phyloP scores from a whole-genome alignment of 2,888 invertebrate genomes.

The Dynastes tityus region DNA sequence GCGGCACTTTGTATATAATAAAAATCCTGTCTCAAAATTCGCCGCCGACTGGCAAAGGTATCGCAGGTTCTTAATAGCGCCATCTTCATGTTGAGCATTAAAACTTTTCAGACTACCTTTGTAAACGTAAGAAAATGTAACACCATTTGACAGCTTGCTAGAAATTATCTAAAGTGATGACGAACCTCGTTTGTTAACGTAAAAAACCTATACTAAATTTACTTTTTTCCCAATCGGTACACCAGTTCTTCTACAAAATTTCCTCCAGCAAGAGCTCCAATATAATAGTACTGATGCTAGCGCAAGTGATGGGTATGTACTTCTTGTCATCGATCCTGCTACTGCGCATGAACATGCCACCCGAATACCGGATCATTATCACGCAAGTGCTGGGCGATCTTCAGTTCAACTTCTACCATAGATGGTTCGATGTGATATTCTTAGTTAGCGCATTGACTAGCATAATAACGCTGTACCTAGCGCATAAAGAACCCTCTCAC shows the following conservation, averaged over 20 bases:
- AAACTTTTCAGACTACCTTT: too few species aligned
- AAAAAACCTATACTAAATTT: too few species aligned
- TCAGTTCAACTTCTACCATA: conserved; percentile 98
- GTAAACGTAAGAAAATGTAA: too few species aligned
- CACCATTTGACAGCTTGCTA: too few species aligned
- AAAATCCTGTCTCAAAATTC: too few species aligned
- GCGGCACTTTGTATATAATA: too few species aligned
- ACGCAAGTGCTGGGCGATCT: conserved; percentile 95
- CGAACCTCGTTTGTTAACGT: too few species aligned
- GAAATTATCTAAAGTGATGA: too few species aligned
- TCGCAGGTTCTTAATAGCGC: too few species aligned
- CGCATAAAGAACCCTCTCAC: conserved; percentile 81
- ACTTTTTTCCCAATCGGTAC: background rate
- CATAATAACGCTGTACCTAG: conserved; percentile 95
- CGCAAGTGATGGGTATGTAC: conserved; percentile 99
- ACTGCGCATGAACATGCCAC: conserved; percentile 99
- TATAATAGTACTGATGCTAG: conserved; percentile 95
- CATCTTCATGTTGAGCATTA: too few species aligned
- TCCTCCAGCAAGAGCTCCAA: conserved; percentile 99
- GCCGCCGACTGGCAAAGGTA: too few species aligned
- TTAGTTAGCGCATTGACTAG: conserved; percentile 96
- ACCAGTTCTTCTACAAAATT: conserved; percentile 98
- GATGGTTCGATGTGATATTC: conserved; percentile 99
- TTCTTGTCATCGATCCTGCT: conserved; percentile 97
- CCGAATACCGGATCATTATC: conserved; percentile 94